Conservation (phyloP, 2,888 invertebrate species). For the Caradrina clavipalpis region DNA sequence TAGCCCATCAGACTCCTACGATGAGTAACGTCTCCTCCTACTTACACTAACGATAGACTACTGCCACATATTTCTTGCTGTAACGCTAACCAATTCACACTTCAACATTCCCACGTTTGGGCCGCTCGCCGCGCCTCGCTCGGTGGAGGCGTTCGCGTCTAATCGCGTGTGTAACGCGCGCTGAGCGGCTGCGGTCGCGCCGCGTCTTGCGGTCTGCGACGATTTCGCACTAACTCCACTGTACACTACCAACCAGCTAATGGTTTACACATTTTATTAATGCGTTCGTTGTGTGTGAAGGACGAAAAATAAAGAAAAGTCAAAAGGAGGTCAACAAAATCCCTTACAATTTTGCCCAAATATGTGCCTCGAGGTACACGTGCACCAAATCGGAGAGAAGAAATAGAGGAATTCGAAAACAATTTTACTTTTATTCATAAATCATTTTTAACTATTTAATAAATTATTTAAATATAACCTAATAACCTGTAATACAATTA, state of each 20-base stretch:
- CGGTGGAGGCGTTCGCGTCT: conserved; percentile 30
- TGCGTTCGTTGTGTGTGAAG: not conserved
- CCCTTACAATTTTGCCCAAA: too few species aligned
- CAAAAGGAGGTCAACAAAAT: not conserved
- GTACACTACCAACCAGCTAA: conserved; percentile 40
- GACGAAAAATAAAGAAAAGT: not conserved
- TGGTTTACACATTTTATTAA: conserved; percentile 13
- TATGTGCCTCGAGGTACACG: too few species aligned
- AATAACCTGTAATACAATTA: too few species aligned
- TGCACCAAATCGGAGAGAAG: too few species aligned
- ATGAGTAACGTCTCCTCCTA: too few species aligned
- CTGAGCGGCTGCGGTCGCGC: conserved; percentile 63
- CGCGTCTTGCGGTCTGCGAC: conserved; percentile 59
- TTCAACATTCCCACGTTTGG: conserved; percentile 1
- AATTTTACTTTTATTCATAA: too few species aligned
- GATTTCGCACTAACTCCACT: conserved; percentile 38
- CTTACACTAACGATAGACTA: not conserved
- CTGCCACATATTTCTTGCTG: not conserved
- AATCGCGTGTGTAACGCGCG: conserved; percentile 56
- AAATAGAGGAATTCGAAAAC: too few species aligned
- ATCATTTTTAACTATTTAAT: too few species aligned
- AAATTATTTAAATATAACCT: too few species aligned
- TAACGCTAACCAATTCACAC: not conserved
- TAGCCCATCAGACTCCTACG: too few species aligned
- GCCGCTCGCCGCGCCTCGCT: not conserved